Percentiles rank a stretch among this genome's conserved stretches.
Conservation (phyloP, 2,888 invertebrate genomes). For the Eupithecia exiguata region DNA sequence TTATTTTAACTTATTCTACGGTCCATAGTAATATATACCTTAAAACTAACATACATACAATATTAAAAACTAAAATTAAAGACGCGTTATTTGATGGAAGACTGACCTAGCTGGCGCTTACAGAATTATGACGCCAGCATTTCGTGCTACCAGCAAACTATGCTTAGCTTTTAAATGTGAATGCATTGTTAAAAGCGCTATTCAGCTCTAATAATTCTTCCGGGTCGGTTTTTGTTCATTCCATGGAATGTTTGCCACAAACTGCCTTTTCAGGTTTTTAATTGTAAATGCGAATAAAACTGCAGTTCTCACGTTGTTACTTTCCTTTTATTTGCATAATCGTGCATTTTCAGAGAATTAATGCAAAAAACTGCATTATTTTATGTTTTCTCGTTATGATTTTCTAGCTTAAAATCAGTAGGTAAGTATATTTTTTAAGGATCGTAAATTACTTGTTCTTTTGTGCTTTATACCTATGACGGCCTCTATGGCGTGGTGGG, state of each 20-base stretch:
- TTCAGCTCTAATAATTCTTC: constrained; percentile 41
- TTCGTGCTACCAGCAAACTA: constrained; percentile 41
- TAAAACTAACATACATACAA: too few species aligned
- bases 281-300: constrained; percentile 20
- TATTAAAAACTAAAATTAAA: too few species aligned
- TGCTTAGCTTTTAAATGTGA: constrained; percentile 51
- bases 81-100: too few species aligned
- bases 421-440: background rate
- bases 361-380: background rate
- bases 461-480: background rate
- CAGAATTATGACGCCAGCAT: constrained; percentile 27
- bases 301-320: constrained; percentile 17
- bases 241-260: constrained; percentile 33
- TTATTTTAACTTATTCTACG: too few species aligned
- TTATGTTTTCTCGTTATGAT: background rate
- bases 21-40: too few species aligned
- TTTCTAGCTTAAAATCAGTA: background rate
- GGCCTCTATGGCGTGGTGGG: too few species aligned
- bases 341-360: constrained; percentile 5
- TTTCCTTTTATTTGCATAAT: constrained; percentile 12
- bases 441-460: background rate
- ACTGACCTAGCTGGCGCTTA: constrained; percentile 27
- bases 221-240: constrained; percentile 34
- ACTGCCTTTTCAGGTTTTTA: constrained; percentile 22
- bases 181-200: constrained; percentile 48